Conservation (phyloP, 2,113 vertebrate species). For the Rissa tridactyla region DNA sequence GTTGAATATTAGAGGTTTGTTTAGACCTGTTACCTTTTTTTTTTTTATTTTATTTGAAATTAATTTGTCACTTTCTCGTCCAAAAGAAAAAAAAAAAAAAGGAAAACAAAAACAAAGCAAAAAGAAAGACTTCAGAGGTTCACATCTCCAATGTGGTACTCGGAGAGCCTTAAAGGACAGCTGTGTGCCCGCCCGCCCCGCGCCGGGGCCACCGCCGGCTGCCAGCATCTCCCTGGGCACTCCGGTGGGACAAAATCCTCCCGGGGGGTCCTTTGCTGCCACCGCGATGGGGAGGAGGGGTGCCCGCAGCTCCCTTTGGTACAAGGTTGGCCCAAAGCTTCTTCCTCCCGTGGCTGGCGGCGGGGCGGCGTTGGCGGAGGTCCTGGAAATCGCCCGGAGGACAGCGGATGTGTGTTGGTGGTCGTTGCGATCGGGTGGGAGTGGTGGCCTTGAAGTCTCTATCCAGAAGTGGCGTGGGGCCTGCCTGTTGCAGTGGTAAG, state of each 20-base stretch:
- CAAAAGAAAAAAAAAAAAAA: neutral
- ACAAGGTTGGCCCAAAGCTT: neutral
- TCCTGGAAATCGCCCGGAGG: fast-evolving
- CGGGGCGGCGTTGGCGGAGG: neutral
- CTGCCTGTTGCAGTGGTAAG: neutral
- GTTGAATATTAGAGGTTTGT: constrained; percentile 77
- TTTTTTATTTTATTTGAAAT: constrained; percentile 37
- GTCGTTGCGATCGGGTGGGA: fast-evolving
- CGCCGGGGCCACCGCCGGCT: neutral
- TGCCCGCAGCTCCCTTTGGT: neutral
- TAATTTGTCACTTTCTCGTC: constrained; percentile 67
- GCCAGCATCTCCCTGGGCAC: neutral
- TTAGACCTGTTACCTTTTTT: constrained; percentile 72
- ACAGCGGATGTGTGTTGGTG: fast-evolving
- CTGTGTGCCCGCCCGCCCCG: neutral
- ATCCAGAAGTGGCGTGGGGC: fast-evolving
- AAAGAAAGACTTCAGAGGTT: constrained; percentile 58
- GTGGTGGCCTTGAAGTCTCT: neutral
- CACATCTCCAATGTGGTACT: constrained; percentile 66
- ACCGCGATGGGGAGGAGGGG: neutral
- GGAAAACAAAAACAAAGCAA: neutral
- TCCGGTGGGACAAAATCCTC: neutral
- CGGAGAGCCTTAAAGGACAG: constrained; percentile 74
- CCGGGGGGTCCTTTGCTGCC: neutral
- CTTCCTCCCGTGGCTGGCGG: fast-evolving